Conservation (phyloP, 2,888 invertebrate species). For the Zhuqinia jingwanae region DNA sequence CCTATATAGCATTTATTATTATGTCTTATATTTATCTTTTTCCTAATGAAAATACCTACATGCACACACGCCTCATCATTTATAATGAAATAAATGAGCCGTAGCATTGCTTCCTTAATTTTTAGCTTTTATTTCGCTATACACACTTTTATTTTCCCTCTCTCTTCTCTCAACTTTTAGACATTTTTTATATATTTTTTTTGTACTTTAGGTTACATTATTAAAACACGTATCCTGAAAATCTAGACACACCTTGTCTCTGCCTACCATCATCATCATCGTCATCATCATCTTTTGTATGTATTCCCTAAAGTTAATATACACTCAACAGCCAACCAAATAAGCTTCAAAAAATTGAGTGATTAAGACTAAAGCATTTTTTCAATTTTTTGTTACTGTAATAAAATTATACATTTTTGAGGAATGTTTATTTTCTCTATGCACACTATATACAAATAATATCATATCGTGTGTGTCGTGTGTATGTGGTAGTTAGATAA, state of each 20-base stretch:
- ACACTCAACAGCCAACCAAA: constrained; percentile 3
- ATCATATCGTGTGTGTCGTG: no score
- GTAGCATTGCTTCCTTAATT: constrained; percentile 64
- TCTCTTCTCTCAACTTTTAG: no score
- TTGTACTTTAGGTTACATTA: constrained; percentile 11
- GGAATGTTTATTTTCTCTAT: not conserved
- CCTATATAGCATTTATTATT: not conserved
- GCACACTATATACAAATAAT: no score
- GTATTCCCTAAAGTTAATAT: no score
- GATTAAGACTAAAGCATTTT: constrained; percentile 57
- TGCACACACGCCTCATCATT: constrained; percentile 64
- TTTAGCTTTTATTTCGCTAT: constrained; percentile 40
- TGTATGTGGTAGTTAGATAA: not conserved
- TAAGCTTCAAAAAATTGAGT: constrained; percentile 65
- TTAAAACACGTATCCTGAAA: not conserved
- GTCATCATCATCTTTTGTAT: no score
- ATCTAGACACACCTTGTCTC: not conserved
- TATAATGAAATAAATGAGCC: constrained; percentile 68
- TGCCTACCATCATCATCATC: constrained; percentile 21
- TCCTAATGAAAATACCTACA: constrained; percentile 52
- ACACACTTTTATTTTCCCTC: not conserved
- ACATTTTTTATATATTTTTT: constrained; percentile 23
- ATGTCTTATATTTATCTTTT: constrained; percentile 53
- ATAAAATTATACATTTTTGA: not conserved
- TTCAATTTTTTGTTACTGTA: not conserved